Evolutionary conservation across 2,113 vertebrate genomes (phyloP).

Genomic region (Cynopterus brachyotis): DNA sequence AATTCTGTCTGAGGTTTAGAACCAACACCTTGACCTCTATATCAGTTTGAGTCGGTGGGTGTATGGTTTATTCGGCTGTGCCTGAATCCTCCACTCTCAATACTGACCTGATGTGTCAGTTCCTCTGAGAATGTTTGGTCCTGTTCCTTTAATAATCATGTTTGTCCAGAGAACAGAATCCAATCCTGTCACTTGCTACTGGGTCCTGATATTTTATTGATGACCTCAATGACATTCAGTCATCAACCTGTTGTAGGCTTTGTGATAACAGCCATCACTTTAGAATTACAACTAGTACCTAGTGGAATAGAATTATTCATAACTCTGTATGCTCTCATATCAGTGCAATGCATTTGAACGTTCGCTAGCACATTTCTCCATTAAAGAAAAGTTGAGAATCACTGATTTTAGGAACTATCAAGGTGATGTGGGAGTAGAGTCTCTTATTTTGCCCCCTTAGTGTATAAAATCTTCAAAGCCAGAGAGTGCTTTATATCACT

Average conservation of each 20-base stretch:
- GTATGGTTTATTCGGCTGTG: background rate
- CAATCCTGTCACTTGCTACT: background rate
- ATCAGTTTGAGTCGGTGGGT: background rate
- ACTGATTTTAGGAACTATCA: background rate
- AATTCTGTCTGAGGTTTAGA: background rate
- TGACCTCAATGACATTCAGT: background rate
- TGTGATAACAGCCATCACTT: background rate
- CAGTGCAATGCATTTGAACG: background rate
- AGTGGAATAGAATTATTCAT: background rate
- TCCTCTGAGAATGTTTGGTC: background rate
- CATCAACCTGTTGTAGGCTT: background rate
- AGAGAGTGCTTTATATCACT: background rate
- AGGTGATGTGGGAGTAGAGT: background rate
- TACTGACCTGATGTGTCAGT: background rate
- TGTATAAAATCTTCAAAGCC: background rate
- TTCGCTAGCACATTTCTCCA: background rate
- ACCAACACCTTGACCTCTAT: background rate
- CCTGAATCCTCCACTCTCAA: background rate
- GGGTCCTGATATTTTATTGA: background rate
- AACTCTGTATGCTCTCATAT: background rate
- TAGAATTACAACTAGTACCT: background rate
- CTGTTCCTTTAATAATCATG: background rate
- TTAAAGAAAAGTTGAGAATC: background rate
- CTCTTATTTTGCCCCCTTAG: background rate
- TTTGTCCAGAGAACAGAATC: background rate